Conservation (phyloP, 2,113 vertebrate genomes). For the Barnardius zonarius region DNA sequence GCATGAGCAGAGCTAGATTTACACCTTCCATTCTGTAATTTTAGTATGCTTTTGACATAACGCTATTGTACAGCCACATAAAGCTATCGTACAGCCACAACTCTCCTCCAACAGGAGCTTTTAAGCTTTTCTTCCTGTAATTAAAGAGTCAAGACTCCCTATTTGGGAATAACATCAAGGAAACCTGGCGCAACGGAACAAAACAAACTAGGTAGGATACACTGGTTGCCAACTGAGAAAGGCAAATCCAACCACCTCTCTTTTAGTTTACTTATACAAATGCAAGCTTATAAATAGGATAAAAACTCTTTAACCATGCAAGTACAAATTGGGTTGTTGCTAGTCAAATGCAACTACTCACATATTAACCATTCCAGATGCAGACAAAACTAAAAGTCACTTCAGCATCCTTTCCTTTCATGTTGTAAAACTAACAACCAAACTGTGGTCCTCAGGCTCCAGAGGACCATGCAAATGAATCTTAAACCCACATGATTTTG, state of each 20-base stretch:
- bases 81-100: neutral
- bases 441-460: neutral
- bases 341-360: neutral
- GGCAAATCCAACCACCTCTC: neutral
- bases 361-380: neutral
- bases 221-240: neutral
- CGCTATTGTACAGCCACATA: neutral
- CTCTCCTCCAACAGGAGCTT: neutral
- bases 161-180: neutral
- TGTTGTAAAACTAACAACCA: rapidly evolving
- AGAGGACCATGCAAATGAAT: neutral
- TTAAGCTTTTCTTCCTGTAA: neutral
- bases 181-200: neutral
- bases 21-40: neutral
- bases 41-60: neutral
- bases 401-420: neutral
- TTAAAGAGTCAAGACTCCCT: neutral
- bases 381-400: neutral
- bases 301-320: neutral
- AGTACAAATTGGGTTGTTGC: neutral
- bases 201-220: neutral
- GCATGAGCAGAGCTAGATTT: neutral
- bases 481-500: neutral
- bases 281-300: neutral
- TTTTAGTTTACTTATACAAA: neutral